Percentiles rank a stretch among this genome's conserved stretches.
phyloP scores from a whole-genome alignment of 2,113 vertebrate species.

The Phrynosoma platyrhinos region DNA sequence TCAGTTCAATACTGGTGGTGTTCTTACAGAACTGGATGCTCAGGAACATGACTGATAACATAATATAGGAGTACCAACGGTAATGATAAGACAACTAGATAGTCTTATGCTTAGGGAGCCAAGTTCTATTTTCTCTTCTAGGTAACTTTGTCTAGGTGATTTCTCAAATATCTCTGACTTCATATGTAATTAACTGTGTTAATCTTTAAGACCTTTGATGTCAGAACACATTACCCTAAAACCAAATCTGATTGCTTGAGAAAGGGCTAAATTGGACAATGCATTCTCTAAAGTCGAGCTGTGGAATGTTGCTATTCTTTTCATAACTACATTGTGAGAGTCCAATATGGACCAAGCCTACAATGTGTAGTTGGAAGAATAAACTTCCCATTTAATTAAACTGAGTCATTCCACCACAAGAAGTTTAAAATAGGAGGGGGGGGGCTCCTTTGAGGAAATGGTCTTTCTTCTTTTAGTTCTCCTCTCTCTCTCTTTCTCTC shows the following conservation, averaged over 20 bases:
- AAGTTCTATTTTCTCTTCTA: not conserved
- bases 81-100: too few species aligned
- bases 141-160: not conserved
- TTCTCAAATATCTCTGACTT: not conserved
- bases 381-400: not conserved
- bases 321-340: not conserved
- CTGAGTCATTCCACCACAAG: not conserved
- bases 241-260: not conserved
- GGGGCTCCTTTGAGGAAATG: not conserved
- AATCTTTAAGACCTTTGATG: slow-evolving; percentile 11
- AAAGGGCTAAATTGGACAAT: not conserved
- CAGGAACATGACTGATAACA: too few species aligned
- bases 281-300: not conserved
- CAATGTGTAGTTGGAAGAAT: not conserved
- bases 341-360: not conserved
- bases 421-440: not conserved
- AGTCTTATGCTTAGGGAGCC: too few species aligned
- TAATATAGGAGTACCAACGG: too few species aligned
- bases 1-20: too few species aligned
- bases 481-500: too few species aligned
- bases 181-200: slow-evolving; percentile 1
- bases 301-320: not conserved
- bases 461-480: too few species aligned
- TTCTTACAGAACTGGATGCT: too few species aligned
- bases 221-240: slow-evolving; percentile 13